Evolutionary conservation across 2,797 vertebrate species (phyloP).

Genomic region (Fratercula arctica): DNA sequence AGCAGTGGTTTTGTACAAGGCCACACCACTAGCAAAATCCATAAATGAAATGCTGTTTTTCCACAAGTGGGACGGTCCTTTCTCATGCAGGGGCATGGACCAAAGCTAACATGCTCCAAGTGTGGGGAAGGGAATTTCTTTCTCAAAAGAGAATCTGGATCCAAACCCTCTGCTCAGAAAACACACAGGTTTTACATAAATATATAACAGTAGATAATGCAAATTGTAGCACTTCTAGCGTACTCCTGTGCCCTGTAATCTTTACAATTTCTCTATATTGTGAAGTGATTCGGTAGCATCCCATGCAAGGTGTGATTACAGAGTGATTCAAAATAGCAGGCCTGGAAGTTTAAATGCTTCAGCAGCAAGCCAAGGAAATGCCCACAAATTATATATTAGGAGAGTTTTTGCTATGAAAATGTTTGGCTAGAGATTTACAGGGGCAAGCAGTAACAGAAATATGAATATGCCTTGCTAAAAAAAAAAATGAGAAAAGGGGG

Average conservation of each 20-base stretch:
- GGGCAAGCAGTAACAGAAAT: neutral
- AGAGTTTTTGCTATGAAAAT: neutral
- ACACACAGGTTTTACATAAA: neutral
- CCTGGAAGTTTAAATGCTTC: neutral
- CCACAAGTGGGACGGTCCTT: neutral
- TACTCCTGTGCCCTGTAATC: neutral
- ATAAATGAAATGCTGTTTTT: neutral
- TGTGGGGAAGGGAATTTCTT: neutral
- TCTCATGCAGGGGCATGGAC: neutral
- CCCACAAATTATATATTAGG: neutral
- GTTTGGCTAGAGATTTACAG: neutral
- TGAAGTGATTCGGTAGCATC: neutral
- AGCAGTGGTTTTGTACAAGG: neutral
- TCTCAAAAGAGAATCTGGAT: neutral
- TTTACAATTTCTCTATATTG: neutral
- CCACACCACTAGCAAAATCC: neutral
- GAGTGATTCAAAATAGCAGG: neutral
- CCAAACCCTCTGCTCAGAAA: neutral
- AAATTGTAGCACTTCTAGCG: neutral
- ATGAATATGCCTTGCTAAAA: neutral
- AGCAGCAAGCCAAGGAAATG: neutral
- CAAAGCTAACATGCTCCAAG: neutral
- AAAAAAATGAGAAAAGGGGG: rapidly evolving
- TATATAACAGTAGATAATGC: neutral
- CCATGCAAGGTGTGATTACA: neutral